Evolutionary conservation across 2,113 vertebrate species (phyloP).

Genomic region (Centropus bengalensis): DNA sequence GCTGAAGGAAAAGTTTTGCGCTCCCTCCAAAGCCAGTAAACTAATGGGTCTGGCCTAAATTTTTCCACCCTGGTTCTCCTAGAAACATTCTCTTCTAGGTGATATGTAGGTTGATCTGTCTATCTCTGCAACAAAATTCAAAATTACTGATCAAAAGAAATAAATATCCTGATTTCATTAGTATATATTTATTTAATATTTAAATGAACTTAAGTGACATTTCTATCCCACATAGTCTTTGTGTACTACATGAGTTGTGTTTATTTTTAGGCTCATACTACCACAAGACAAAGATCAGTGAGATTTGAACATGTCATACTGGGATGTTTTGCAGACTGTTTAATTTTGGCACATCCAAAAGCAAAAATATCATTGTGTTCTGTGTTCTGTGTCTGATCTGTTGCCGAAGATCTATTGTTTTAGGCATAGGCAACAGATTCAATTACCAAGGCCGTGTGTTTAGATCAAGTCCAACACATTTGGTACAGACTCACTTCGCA

Average conservation of each 20-base stretch:
- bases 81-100: not conserved
- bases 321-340: accelerated
- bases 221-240: not conserved
- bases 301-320: not conserved
- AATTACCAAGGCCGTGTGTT: not conserved
- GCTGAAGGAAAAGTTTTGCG: not conserved
- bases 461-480: not conserved
- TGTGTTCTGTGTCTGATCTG: not conserved
- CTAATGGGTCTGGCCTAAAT: not conserved
- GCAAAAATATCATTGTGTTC: not conserved
- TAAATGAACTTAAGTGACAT: not conserved
- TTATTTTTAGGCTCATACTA: not conserved
- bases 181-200: not conserved
- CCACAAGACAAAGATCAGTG: not conserved
- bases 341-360: not conserved
- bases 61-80: not conserved
- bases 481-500: not conserved
- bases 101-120: not conserved
- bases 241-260: not conserved
- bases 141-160: not conserved
- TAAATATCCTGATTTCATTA: not conserved
- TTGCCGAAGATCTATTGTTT: not conserved
- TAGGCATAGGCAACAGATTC: not conserved
- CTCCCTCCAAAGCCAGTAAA: not conserved
- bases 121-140: not conserved